These are phyloP conservation scores for Phengaris arion DNA, from an alignment of 2,888 invertebrate species.

Conservation along the genomic window DNA sequence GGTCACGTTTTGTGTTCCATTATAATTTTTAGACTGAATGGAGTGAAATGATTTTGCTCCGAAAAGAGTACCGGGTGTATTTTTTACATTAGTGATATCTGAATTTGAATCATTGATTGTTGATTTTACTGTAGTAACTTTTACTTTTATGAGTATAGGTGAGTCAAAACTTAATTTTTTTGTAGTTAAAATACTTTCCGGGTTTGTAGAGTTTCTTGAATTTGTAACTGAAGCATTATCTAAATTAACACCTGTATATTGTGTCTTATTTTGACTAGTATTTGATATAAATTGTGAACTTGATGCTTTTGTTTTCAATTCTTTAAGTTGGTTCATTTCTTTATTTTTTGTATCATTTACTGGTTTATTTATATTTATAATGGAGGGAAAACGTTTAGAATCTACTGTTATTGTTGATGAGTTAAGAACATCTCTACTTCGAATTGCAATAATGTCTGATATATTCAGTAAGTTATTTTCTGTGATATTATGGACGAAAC, in stretches of 20 bases:
- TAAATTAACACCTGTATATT: neutral
- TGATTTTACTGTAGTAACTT: neutral
- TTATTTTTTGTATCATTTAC: neutral
- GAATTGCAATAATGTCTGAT: neutral
- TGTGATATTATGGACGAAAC: neutral
- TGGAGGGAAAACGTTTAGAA: neutral
- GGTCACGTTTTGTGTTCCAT: neutral
- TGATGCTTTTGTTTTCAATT: constrained; percentile 8
- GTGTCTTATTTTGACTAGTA: neutral
- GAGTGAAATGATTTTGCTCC: neutral
- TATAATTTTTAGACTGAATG: constrained; percentile 1
- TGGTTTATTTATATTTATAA: neutral
- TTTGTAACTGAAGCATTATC: neutral
- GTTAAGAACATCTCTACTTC: neutral
- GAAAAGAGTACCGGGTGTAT: neutral
- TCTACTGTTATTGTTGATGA: neutral
- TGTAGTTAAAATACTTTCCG: no score
- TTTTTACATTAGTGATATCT: neutral
- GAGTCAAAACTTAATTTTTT: neutral
- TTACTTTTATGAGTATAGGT: neutral
- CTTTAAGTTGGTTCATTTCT: neutral
- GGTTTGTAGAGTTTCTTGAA: neutral
- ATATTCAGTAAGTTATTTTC: neutral
- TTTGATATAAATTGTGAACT: neutral
- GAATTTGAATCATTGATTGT: neutral